These are phyloP conservation scores for Mobula birostris DNA, from an alignment of 2,113 vertebrate species.

Conservation along the genomic window DNA sequence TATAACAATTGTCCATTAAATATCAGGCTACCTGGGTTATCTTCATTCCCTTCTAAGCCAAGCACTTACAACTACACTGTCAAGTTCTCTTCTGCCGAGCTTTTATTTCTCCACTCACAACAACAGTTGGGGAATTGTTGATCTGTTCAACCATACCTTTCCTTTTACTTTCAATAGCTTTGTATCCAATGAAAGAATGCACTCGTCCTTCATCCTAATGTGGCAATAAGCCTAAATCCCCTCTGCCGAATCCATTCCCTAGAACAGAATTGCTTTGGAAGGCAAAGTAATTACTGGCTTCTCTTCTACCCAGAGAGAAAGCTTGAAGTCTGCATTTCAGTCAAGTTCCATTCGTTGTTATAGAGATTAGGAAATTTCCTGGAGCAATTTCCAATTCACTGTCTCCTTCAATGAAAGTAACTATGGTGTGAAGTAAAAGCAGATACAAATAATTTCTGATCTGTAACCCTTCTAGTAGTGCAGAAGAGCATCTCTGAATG, in stretches of 20 bases:
- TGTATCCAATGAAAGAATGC: not conserved
- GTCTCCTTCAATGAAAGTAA: too few species aligned
- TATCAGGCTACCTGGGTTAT: not conserved
- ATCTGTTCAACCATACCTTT: not conserved
- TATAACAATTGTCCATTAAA: not conserved
- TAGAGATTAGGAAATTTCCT: not conserved
- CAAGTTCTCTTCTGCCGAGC: not conserved
- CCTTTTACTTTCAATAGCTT: not conserved
- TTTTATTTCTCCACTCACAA: not conserved
- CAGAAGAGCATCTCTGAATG: too few species aligned
- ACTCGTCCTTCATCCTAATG: not conserved
- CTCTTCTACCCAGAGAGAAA: too few species aligned
- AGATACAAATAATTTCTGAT: not conserved
- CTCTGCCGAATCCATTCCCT: too few species aligned
- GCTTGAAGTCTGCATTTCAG: not conserved
- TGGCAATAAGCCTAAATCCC: not conserved
- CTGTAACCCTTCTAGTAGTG: not conserved
- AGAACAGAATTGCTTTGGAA: too few species aligned
- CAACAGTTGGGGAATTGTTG: not conserved
- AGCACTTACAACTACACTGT: not conserved
- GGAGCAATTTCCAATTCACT: too few species aligned
- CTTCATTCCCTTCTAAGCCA: too few species aligned
- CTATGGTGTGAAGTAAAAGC: not conserved
- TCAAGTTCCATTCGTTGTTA: not conserved
- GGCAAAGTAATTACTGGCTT: too few species aligned